Conservation (phyloP, 2,113 vertebrate genomes). For the Lontra canadensis region DNA sequence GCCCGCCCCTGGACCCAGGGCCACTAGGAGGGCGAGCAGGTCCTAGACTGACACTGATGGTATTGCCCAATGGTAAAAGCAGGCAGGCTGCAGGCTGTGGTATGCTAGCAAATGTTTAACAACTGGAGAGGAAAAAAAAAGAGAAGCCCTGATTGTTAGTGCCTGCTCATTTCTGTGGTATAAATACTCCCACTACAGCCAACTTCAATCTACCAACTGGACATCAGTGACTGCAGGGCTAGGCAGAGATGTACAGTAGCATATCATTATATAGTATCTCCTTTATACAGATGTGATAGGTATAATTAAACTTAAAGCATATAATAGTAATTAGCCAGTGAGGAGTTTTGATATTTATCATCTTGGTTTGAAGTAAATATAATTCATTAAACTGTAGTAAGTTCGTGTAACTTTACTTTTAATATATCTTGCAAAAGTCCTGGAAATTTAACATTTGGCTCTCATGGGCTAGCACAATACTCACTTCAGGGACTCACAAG, state of each 20-base stretch:
- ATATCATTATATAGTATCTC: not conserved
- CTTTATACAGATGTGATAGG: not conserved
- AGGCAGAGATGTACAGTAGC: not conserved
- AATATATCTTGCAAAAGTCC: slow-evolving; percentile 25
- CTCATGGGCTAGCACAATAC: not conserved
- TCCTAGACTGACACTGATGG: not conserved
- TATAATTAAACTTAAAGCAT: not conserved
- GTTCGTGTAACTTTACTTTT: not conserved
- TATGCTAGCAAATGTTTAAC: not conserved
- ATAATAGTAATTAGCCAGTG: not conserved
- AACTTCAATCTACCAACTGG: not conserved
- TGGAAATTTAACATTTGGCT: not conserved
- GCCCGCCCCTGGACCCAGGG: not conserved
- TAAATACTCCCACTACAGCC: not conserved
- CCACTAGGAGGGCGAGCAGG: not conserved
- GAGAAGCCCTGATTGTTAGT: not conserved
- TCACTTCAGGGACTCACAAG: not conserved
- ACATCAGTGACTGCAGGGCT: not conserved
- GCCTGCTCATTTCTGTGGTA: not conserved
- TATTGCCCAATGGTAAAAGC: not conserved
- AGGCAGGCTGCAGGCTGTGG: not conserved
- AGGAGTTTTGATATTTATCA: not conserved
- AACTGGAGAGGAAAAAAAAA: not conserved
- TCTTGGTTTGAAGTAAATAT: slow-evolving; percentile 14
- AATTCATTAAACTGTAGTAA: not conserved